Evolutionary conservation across 2,888 invertebrate genomes (phyloP).

Genomic region (Aphodius granarius): DNA sequence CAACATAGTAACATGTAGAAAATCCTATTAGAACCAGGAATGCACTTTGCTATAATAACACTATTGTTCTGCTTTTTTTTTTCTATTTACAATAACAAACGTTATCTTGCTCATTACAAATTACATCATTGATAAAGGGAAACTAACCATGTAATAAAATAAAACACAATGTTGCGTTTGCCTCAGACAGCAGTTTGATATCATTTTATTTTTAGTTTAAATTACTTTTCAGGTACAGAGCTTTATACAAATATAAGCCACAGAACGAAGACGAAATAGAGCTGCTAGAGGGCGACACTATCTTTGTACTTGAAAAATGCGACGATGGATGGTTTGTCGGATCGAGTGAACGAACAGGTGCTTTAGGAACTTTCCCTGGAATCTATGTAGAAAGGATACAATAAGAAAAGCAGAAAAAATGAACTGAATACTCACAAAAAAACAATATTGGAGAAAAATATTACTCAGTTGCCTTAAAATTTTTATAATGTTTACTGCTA

Average conservation of each 20-base stretch:
- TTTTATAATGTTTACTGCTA: background rate
- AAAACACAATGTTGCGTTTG: too few relatives aligned
- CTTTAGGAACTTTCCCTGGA: constrained; percentile 98
- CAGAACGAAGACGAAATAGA: constrained; percentile 97
- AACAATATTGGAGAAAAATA: background rate
- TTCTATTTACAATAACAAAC: background rate
- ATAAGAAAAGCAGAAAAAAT: constrained; percentile 26
- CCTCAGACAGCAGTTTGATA: too few relatives aligned
- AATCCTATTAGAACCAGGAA: background rate
- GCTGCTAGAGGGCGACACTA: constrained; percentile 87
- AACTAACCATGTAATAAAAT: background rate
- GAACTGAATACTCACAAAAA: background rate
- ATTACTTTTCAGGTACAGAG: constrained; percentile 76
- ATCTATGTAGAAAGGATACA: constrained; percentile 81
- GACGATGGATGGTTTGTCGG: constrained; percentile 99
- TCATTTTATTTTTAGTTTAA: background rate
- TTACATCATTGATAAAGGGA: background rate
- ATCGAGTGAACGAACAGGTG: constrained; percentile 90
- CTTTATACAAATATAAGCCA: constrained; percentile 94
- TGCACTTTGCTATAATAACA: background rate
- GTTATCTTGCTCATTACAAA: background rate
- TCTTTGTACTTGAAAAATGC: constrained; percentile 96
- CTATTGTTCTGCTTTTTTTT: background rate
- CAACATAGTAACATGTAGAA: background rate
- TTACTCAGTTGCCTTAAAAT: background rate